Base-by-base conservation (phyloP, 2,888 invertebrate genomes). In the Cantharis rustica region DNA sequence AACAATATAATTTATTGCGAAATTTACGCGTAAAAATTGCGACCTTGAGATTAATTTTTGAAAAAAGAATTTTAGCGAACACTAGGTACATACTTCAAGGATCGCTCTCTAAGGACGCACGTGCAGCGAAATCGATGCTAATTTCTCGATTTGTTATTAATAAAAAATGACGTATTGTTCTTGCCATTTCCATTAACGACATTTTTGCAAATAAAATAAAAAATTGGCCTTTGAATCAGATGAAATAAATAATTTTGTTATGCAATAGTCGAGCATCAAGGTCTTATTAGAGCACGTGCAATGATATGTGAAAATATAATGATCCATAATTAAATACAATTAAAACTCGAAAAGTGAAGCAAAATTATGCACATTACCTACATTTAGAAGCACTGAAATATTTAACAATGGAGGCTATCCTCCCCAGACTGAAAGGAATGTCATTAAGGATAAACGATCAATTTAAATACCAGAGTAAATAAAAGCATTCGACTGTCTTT, bases 211-310 rank as follows among this genome's bases (percentile, higher is more conserved):
- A 66, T 11, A 16, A 66, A 66, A 66, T 20, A 66, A 23, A 66
- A 66, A 66, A 66, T 16, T 20, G 64, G 64, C 23, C 64, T 66
- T 66, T 66, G 64, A n/a, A 66, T 20, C 20, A 20, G 64, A 17
- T 66, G 64, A 66, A 66, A 66, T 66, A 66, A 66, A 66, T 66
- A 63, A 63, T 66, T 66, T n/a, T 13, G 64, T 66, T 66, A 66
- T 66, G 64, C 16, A 66, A 66, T 66, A 16, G 13, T 11, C 64
- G 23, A 66, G 9, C 64, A 66, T 4, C 64, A 66, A 66, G 64
- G 64, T 66, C 64, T 23, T 66, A n/a, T 10, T 13, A n/a, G n/a
- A 20, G 23, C 64, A 66, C 64, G 64, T 66, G 64, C 23, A 66
- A 66, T 66, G 64, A 66, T 66, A 66, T 15, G 17, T 16, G 63